Evolutionary conservation across 2,888 invertebrate species (phyloP), one percentile per base, ranked within the genome.

Genomic region (Lithophane socia): DNA sequence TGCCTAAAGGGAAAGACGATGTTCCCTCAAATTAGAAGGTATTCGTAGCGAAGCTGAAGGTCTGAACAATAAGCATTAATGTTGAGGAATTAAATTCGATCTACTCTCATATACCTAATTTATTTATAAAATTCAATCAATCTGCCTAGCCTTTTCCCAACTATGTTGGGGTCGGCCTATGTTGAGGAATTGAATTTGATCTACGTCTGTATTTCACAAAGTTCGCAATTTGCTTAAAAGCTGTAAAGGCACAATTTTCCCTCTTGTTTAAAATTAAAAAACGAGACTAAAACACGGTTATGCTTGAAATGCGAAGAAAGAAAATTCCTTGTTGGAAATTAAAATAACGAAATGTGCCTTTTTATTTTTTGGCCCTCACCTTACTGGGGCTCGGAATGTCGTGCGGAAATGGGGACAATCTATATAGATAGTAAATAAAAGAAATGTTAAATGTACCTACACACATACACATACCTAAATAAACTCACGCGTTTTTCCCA

Each of bases 261-360:
- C 63, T 44, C 12, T 72, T 75, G 58, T 79, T 86, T 72, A 60
- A 73, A 71, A 60, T 88, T 84, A 18, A 49, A 64, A 75, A 75
- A 69, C 56, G 75, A 79, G 70, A 76, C 78, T 81, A 79, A 65
- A 79, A 61, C 61, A 63, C 68, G 77, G 81, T 65, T 80, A 82
- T 83, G 79, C 73, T 76, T 73, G 73, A 85, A 87, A 87, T 85
- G 79, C 68, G 73, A 74, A 79, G 66, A 83, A 88, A 71, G 67
- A 75, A 84, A 88, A 85, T 87, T 81, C 81, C 68, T 37, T 60
- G 83, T 66, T 79, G 70, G 70, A 85, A 83, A 85, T 87, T 88
- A 85, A 85, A 87, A 88, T 85, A 77, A 82, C 77, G 70, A 70
- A 83, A 85, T 44, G 10, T 66, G 80, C 75, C 77, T 82, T 87